Percentiles rank a stretch among this genome's conserved stretches.
These are phyloP conservation scores for Alouatta palliata DNA, from an alignment of 2,113 vertebrate genomes.

Conservation along the genomic window DNA sequence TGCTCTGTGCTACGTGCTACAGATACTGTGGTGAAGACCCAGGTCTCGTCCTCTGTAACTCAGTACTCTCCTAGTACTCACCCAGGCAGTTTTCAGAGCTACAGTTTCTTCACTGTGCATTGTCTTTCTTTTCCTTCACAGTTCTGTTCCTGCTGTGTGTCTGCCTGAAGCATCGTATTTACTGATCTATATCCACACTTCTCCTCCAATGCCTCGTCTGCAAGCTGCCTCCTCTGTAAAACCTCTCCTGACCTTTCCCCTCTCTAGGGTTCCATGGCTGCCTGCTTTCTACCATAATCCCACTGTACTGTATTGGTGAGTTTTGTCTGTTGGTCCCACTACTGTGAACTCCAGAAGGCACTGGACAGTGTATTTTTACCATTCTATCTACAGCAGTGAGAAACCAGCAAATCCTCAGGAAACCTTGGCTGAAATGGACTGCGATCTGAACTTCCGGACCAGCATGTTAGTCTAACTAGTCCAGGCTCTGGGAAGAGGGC, in stretches of 20 bases:
- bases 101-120: background rate
- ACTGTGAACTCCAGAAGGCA: background rate
- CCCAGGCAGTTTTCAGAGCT: background rate
- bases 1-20: background rate
- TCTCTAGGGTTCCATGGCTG: background rate
- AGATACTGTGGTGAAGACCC: background rate
- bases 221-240: background rate
- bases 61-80: background rate
- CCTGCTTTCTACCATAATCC: background rate
- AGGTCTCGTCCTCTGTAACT: background rate
- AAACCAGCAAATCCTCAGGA: background rate
- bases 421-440: background rate
- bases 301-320: background rate
- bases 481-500: background rate
- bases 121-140: background rate
- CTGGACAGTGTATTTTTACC: background rate
- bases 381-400: rapidly evolving
- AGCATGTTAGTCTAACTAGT: background rate
- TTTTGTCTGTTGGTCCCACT: background rate
- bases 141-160: background rate
- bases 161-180: background rate
- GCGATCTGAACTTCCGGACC: background rate
- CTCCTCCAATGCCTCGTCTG: background rate
- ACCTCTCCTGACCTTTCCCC: background rate
- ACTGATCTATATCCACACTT: background rate